Conservation (phyloP, 2,888 invertebrate species). For the Quadriops clusia region DNA sequence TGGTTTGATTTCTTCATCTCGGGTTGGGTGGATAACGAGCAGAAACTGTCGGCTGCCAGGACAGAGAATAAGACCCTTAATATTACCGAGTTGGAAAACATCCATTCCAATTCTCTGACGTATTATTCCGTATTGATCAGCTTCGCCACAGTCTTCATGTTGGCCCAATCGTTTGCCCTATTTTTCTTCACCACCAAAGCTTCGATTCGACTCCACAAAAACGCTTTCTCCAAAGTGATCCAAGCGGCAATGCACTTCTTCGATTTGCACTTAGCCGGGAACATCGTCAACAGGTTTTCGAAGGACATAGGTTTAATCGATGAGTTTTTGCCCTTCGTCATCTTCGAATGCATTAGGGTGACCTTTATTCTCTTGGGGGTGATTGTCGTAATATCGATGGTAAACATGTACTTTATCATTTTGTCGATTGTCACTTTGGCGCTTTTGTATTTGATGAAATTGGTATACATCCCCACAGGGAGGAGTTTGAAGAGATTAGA, state of each 20-base stretch:
- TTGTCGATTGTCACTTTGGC: conserved; percentile 51
- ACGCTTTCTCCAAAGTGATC: conserved; percentile 17
- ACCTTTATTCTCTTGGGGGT: conserved; percentile 52
- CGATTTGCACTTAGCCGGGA: conserved; percentile 19
- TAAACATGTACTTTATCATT: conserved; percentile 55
- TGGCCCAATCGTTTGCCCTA: conserved; percentile 21
- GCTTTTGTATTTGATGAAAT: conserved; percentile 49
- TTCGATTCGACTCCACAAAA: conserved; percentile 20
- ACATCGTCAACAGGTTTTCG: conserved; percentile 22
- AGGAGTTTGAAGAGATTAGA: conserved; percentile 61
- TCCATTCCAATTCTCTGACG: conserved; percentile 10
- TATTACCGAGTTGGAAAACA: conserved; percentile 15
- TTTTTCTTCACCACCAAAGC: conserved; percentile 22
- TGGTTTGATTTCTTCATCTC: conserved; percentile 21
- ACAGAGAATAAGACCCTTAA: no score
- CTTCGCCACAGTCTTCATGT: conserved; percentile 11
- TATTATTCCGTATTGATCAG: conserved; percentile 9
- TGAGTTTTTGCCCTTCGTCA: conserved; percentile 18
- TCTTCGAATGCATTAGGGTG: conserved; percentile 17
- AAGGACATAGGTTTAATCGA: conserved; percentile 21
- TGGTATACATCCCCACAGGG: conserved; percentile 61
- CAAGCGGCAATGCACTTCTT: conserved; percentile 20
- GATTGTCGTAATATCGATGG: conserved; percentile 53
- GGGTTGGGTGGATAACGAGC: conserved; percentile 12
- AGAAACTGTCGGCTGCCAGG: no score